A percentile compares a stretch with the other conserved stretches of the same genome.
These are phyloP conservation scores for Vespertilio murinus DNA, from an alignment of 2,797 vertebrate genomes.

Conservation along the genomic window DNA sequence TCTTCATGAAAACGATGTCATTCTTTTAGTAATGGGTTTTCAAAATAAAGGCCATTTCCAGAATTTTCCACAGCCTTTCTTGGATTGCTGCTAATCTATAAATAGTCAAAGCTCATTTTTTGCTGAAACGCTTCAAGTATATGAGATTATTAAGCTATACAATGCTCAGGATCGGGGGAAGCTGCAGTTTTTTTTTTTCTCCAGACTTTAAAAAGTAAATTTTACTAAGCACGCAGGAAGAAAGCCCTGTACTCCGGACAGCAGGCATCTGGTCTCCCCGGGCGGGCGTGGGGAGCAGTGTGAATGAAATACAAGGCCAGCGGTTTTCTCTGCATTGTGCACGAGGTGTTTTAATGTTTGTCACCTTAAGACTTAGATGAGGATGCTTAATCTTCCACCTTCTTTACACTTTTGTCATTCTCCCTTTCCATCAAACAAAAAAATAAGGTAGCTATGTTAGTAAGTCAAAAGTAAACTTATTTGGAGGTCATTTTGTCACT, in stretches of 20 bases:
- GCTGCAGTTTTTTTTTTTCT: slow-evolving; percentile 45
- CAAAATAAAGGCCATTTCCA: slow-evolving; percentile 47
- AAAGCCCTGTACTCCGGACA: neutral
- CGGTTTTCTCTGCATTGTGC: neutral
- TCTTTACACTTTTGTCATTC: neutral
- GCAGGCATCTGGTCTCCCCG: neutral
- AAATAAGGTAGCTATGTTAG: neutral
- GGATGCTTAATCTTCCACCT: neutral
- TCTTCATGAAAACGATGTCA: neutral
- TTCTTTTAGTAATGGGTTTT: slow-evolving; percentile 24
- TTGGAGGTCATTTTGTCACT: neutral
- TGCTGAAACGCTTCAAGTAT: slow-evolving; percentile 30
- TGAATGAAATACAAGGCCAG: neutral
- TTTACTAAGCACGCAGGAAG: neutral
- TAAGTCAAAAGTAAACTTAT: slow-evolving; percentile 30
- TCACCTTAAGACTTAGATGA: neutral
- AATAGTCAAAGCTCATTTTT: slow-evolving; percentile 61
- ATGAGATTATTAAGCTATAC: slow-evolving; percentile 55
- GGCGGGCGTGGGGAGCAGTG: neutral
- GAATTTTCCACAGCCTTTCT: slow-evolving; percentile 9
- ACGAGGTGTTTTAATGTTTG: neutral
- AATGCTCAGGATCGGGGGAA: slow-evolving; percentile 47
- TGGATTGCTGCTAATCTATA: slow-evolving; percentile 37
- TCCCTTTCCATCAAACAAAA: neutral
- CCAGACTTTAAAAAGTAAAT: slow-evolving; percentile 15